Evolutionary conservation across 2,797 vertebrate species (phyloP).

Genomic region (Phylloscopus collybita): DNA sequence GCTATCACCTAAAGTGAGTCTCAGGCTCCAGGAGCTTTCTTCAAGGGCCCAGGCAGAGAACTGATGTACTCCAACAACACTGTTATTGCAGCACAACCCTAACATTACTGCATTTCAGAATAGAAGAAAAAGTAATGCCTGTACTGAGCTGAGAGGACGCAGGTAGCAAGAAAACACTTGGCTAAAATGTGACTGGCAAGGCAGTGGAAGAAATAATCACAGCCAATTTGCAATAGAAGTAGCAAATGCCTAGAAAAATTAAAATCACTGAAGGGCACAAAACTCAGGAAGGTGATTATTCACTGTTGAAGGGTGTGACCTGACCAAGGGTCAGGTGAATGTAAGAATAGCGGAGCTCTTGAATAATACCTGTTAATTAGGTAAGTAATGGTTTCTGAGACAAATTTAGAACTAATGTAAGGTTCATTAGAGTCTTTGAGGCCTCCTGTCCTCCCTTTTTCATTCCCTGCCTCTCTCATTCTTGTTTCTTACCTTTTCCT

Average conservation of each 20-base stretch:
- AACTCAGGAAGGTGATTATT: not conserved
- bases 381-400: not conserved
- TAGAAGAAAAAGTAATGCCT: not conserved
- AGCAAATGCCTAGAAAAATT: not conserved
- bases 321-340: not conserved
- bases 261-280: not conserved
- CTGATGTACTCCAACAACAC: not conserved
- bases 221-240: rapidly evolving
- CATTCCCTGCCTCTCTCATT: not conserved
- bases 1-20: not conserved
- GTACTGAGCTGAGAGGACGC: not conserved
- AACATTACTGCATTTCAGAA: not conserved
- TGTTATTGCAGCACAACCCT: not conserved
- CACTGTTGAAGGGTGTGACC: not conserved
- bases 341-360: not conserved
- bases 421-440: not conserved
- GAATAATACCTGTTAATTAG: not conserved
- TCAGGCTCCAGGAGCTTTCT: not conserved
- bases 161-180: not conserved
- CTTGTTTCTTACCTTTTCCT: not conserved
- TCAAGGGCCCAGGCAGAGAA: not conserved
- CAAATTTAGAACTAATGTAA: not conserved
- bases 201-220: not conserved
- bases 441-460: not conserved
- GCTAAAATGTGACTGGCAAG: not conserved